phyloP scores from a whole-genome alignment of 1,140 invertebrate genomes.

The Saxidomus purpurata region DNA sequence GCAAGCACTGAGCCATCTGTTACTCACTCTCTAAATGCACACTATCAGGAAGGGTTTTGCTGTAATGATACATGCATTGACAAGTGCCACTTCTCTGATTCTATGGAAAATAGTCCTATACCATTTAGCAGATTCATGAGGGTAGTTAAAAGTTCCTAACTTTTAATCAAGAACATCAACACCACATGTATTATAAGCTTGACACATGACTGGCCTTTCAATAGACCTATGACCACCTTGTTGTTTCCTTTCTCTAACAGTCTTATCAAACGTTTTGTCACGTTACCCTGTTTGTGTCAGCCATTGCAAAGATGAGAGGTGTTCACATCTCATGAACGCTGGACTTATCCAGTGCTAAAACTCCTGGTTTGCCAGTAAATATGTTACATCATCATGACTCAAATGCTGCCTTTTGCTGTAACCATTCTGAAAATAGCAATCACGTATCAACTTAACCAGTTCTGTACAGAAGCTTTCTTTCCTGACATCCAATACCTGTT shows the following conservation, averaged over 20 bases:
- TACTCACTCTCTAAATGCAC: constrained; percentile 17
- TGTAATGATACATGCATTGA: constrained; percentile 60
- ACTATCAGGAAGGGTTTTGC: neutral
- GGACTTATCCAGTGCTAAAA: neutral
- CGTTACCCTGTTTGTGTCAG: constrained; percentile 52
- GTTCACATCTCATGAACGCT: constrained; percentile 15
- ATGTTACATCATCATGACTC: constrained; percentile 34
- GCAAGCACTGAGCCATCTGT: constrained; percentile 32
- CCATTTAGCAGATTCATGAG: constrained; percentile 52
- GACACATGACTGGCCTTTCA: constrained; percentile 25
- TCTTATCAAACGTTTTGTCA: neutral
- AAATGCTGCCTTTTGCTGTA: constrained; percentile 36
- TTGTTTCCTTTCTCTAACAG: constrained; percentile 18
- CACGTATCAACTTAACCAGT: constrained; percentile 42
- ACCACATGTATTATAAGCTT: constrained; percentile 57
- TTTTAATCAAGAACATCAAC: constrained; percentile 56
- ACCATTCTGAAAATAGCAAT: constrained; percentile 32
- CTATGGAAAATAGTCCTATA: constrained; percentile 54
- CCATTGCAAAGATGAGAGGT: constrained; percentile 55
- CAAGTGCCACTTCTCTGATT: constrained; percentile 49
- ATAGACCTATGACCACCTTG: neutral
- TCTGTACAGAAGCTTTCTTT: constrained; percentile 36
- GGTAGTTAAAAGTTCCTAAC: constrained; percentile 15
- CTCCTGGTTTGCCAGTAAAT: neutral
- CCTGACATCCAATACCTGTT: constrained; percentile 29